Conservation (phyloP, 2,113 vertebrate genomes). For the Scolopax mira region DNA sequence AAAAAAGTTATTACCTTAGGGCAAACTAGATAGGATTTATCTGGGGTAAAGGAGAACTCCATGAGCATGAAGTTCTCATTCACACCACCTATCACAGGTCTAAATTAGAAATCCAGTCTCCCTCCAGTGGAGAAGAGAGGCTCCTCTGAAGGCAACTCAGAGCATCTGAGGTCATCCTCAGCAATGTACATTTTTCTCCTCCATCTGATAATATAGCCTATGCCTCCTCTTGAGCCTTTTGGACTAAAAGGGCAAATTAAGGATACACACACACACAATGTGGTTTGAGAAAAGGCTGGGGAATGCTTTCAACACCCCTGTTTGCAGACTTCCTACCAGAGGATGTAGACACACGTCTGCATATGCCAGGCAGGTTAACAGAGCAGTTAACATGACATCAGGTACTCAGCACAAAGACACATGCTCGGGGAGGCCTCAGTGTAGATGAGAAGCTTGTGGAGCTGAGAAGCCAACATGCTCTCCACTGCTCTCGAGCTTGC, state of each 20-base stretch:
- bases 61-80: background rate
- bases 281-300: background rate
- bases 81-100: fast-evolving
- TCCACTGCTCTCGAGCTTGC: background rate
- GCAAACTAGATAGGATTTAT: background rate
- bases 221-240: background rate
- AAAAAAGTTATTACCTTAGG: background rate
- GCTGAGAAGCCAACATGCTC: background rate
- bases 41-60: background rate
- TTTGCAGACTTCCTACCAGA: background rate
- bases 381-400: conserved; percentile 17
- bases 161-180: background rate
- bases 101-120: background rate
- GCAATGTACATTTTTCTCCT: background rate
- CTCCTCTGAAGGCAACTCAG: background rate
- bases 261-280: fast-evolving
- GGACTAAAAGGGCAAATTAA: background rate
- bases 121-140: background rate
- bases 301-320: background rate
- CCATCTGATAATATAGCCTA: background rate
- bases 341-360: background rate
- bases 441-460: background rate
- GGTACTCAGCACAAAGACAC: background rate
- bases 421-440: background rate
- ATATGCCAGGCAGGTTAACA: background rate